These are phyloP conservation scores for Diachasma alloeum DNA, from an alignment of 1,140 invertebrate species.

Conservation along the genomic window DNA sequence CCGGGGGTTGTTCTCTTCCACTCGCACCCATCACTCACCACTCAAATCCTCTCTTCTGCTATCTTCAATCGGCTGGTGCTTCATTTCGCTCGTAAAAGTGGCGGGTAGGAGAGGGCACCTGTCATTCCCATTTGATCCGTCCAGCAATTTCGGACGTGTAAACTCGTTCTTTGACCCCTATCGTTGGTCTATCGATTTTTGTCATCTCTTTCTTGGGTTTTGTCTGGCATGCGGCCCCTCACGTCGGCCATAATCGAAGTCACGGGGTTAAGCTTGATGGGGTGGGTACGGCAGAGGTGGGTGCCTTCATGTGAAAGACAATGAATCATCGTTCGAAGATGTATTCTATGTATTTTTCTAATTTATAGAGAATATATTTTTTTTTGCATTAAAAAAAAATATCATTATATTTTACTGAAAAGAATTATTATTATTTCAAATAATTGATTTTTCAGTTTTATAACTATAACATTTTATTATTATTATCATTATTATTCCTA, in stretches of 20 bases:
- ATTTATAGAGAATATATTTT: too few species aligned
- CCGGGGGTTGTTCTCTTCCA: not conserved
- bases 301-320: too few species aligned
- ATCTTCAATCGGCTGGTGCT: slow-evolving; percentile 2
- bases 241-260: not conserved
- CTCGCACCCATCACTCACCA: not conserved
- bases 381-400: too few species aligned
- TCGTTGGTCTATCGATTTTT: not conserved
- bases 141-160: not conserved
- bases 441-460: too few species aligned
- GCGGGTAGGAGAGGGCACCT: slow-evolving; percentile 10
- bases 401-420: too few species aligned
- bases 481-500: too few species aligned
- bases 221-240: not conserved
- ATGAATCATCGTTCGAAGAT: too few species aligned
- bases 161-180: not conserved
- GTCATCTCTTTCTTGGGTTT: not conserved
- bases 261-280: not conserved
- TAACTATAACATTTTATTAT: too few species aligned
- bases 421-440: too few species aligned
- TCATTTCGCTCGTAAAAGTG: slow-evolving; percentile 19
- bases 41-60: not conserved
- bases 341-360: too few species aligned
- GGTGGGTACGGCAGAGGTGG: not conserved
- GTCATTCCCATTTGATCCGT: slow-evolving; percentile 17